These are phyloP conservation scores for Corticium candelabrum DNA, from an alignment of 37 sponge, comb jelly and placozoan species.

Conservation along the genomic window DNA sequence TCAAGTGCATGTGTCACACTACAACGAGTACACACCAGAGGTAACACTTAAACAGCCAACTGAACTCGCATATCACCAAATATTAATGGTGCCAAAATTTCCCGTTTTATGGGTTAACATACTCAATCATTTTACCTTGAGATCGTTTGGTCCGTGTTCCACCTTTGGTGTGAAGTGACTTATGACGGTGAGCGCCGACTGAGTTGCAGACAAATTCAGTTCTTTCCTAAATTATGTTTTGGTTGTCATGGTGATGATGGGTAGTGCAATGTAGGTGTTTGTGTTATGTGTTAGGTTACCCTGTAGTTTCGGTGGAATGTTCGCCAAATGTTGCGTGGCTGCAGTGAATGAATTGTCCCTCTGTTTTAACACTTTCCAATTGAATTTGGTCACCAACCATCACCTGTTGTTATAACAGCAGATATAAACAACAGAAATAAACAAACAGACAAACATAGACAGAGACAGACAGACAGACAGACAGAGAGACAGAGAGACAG, in stretches of 20 bases:
- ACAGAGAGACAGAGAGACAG: too few relatives aligned
- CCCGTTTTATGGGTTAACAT: not conserved
- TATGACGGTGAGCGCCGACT: conserved; percentile 50
- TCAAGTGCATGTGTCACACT: too few relatives aligned
- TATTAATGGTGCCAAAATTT: too few relatives aligned
- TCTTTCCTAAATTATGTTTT: conserved; percentile 38
- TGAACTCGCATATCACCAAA: too few relatives aligned
- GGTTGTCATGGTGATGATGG: not conserved
- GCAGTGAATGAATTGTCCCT: conserved; percentile 57
- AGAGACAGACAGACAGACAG: too few relatives aligned
- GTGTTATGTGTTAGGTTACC: not conserved
- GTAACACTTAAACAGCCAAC: too few relatives aligned
- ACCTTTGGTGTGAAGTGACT: conserved; percentile 16
- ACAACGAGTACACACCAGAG: too few relatives aligned
- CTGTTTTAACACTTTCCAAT: conserved; percentile 45
- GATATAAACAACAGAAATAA: too few relatives aligned
- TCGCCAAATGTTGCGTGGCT: conserved; percentile 14
- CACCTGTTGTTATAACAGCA: conserved; percentile 11
- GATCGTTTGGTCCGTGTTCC: not conserved
- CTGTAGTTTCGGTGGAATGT: not conserved
- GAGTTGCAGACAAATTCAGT: conserved; percentile 53
- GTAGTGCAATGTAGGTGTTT: not conserved
- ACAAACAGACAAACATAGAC: too few relatives aligned
- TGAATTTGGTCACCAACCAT: conserved; percentile 44
- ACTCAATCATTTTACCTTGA: not conserved